Evolutionary conservation across 2,113 vertebrate genomes (phyloP).

Genomic region (Xerus inauris): DNA sequence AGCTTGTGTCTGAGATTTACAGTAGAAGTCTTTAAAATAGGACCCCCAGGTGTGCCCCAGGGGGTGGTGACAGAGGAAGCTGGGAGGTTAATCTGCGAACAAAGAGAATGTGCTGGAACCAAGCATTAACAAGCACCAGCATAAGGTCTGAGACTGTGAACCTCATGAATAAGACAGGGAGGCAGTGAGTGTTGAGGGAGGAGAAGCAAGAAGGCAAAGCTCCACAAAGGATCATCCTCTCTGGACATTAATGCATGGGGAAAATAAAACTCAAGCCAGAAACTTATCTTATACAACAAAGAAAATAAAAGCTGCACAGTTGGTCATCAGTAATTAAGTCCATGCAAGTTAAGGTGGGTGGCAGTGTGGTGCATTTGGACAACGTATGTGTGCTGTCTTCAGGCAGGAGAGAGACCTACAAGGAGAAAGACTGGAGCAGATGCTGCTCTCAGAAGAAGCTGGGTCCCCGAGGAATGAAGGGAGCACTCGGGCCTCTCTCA

Average conservation of each 20-base stretch:
- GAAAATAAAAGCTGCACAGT: not conserved
- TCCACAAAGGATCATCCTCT: constrained; percentile 47
- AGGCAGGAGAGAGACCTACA: too few species aligned
- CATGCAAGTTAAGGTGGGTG: fast-evolving
- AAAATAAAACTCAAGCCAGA: constrained; percentile 11
- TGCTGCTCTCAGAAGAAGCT: not conserved
- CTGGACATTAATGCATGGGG: constrained; percentile 30
- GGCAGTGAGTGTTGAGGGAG: not conserved
- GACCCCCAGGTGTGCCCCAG: constrained; percentile 64
- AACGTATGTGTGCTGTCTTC: not conserved
- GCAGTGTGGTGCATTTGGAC: fast-evolving
- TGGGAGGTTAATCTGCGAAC: constrained; percentile 65
- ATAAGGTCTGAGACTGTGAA: constrained; percentile 47
- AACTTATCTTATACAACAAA: constrained; percentile 51
- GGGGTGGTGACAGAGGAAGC: constrained; percentile 54
- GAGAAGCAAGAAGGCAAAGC: not conserved
- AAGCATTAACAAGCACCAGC: not conserved
- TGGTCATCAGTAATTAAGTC: not conserved
- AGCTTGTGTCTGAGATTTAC: constrained; percentile 55
- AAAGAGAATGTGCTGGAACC: constrained; percentile 58
- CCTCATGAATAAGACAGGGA: not conserved
- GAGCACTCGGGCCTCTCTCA: fast-evolving
- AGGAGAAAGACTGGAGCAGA: not conserved
- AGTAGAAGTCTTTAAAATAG: constrained; percentile 75
- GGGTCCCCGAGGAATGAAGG: not conserved